Evolutionary conservation across 2,888 invertebrate genomes (phyloP).

Genomic region (Protodeltote pygarga): DNA sequence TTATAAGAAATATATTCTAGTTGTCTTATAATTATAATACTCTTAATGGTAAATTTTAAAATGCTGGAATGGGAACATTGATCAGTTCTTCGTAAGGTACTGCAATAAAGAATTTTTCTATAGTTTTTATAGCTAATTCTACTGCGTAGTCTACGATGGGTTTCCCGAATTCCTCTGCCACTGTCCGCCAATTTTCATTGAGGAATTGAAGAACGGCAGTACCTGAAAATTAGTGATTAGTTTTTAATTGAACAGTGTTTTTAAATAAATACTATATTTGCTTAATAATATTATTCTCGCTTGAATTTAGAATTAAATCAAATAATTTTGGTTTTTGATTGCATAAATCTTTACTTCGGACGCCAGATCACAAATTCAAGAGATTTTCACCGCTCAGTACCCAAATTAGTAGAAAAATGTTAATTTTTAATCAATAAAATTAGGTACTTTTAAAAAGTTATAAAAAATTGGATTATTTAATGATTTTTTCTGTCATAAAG

Average conservation of each 20-base stretch:
- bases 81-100: constrained; percentile 78
- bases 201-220: constrained; percentile 71
- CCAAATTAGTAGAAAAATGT: too few species aligned
- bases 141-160: constrained; percentile 80
- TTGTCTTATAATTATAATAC: constrained; percentile 12
- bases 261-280: too few species aligned
- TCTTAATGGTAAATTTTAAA: constrained; percentile 28
- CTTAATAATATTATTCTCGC: too few species aligned
- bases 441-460: too few species aligned
- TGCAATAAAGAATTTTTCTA: constrained; percentile 74
- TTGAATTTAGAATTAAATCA: too few species aligned
- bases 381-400: too few species aligned
- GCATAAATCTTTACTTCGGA: too few species aligned
- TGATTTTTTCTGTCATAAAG: too few species aligned
- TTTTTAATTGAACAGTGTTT: too few species aligned
- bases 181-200: constrained; percentile 77
- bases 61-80: constrained; percentile 68
- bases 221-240: constrained; percentile 61
- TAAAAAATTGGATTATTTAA: neutral
- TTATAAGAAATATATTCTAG: constrained; percentile 21
- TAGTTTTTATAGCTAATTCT: constrained; percentile 70
- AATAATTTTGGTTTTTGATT: too few species aligned
- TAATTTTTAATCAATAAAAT: too few species aligned
- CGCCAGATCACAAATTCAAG: too few species aligned
- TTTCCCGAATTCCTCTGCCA: constrained; percentile 79